Evolutionary conservation across 2,888 invertebrate species (phyloP), one percentile per base, ranked within the genome.

Genomic region (Nomada ruficornis): DNA sequence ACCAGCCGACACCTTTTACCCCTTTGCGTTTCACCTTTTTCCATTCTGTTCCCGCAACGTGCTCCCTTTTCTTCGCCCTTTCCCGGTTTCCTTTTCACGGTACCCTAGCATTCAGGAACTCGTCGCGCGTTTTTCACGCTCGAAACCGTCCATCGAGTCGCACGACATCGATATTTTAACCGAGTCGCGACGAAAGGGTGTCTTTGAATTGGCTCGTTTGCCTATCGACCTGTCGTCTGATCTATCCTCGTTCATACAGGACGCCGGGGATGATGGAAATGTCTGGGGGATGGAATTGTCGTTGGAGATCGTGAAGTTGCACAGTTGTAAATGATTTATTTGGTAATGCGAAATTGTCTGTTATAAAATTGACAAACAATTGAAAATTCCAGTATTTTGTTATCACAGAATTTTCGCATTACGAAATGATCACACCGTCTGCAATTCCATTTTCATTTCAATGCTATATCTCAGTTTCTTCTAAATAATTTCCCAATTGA

Each of bases 1-100:
- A 47, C 63, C 80, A 62, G 62, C 68, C 80, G 78, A 77, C 80
- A 77, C 81, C 71, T 77, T 81, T 81, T 71, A 73, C 7, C 64
- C 67, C 47, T 23, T 52, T 65, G 18, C 55, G 36, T n/a, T 29
- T 64, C 52, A 9, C 36, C 55, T 20, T 20, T 54, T n/a, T 50
- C 18, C n/a, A 47, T 47, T 52, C 18, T 18, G 13, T 9, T 15
- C 5, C 18, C 29, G 1, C 29, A 10, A n/a, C 29, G 29, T 36
- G n/a, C 50, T 50, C 20, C 9, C 15, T 5, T 13, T 2, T 23
- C 52, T 15, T 18, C 62, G 42, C 36, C 11, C 2, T 42, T 42
- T 50, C 18, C 50, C 50, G 13, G 7, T 2, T 7, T 18, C 50
- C 52, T 47, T 55, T 71, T 23, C 47, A 44, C 11, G 29, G 23